Conservation (phyloP, 2,113 vertebrate genomes). For the Rhinogobius similis region DNA sequence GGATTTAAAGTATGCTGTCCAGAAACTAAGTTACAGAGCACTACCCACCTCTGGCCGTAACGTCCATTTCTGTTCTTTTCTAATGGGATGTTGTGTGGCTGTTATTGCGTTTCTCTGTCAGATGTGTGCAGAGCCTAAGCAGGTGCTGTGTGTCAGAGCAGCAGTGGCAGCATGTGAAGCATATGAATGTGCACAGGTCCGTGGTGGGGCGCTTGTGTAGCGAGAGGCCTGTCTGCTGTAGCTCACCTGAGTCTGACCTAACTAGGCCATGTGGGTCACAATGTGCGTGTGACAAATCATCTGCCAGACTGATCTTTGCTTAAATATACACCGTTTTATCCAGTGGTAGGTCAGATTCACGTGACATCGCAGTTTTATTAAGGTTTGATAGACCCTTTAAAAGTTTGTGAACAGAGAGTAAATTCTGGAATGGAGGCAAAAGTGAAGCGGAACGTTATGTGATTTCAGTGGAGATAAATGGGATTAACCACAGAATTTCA, state of each 20-base stretch:
- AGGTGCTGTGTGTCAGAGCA: conserved; percentile 42
- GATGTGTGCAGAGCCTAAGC: conserved; percentile 24
- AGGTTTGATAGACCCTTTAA: too few species aligned
- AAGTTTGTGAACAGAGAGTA: too few species aligned
- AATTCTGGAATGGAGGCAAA: too few species aligned
- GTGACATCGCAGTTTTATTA: neutral
- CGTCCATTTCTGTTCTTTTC: neutral
- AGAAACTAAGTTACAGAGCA: neutral
- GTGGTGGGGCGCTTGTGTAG: conserved; percentile 6
- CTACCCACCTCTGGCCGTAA: neutral
- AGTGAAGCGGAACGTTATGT: too few species aligned
- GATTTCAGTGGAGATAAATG: too few species aligned
- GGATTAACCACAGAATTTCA: too few species aligned
- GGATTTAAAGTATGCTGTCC: too few species aligned
- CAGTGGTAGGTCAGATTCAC: neutral
- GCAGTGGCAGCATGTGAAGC: conserved; percentile 23
- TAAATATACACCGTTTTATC: conserved; percentile 27
- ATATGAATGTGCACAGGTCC: conserved; percentile 26
- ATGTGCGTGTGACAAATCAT: conserved; percentile 38
- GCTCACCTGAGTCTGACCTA: conserved; percentile 62
- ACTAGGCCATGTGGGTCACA: conserved; percentile 55
- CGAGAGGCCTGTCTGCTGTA: conserved; percentile 32
- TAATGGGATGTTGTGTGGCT: neutral
- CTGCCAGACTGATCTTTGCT: conserved; percentile 29
- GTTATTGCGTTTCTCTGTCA: neutral